These are phyloP conservation scores for Brachionus rotundiformis DNA, from an alignment of 1,140 invertebrate genomes.

Conservation along the genomic window DNA sequence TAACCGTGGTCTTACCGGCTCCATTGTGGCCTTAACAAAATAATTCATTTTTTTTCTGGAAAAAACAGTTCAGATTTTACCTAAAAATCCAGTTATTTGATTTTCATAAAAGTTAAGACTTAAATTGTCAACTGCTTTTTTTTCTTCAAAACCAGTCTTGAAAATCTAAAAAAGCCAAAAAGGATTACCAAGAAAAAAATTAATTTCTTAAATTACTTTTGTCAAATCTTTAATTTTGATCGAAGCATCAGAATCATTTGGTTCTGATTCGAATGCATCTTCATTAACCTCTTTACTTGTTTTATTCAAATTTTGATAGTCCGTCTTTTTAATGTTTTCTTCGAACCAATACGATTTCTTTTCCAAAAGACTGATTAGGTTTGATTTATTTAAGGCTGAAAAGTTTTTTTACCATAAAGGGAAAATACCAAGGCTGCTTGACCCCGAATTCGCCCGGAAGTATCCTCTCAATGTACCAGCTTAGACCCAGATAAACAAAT, in stretches of 20 bases:
- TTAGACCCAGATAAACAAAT: background rate
- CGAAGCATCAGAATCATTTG: slow-evolving; percentile 63
- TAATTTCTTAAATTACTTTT: slow-evolving; percentile 66
- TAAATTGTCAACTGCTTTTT: slow-evolving; percentile 62
- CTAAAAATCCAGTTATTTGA: slow-evolving; percentile 81
- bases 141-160: slow-evolving; percentile 46
- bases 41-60: background rate
- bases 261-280: slow-evolving; percentile 34
- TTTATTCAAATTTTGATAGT: background rate
- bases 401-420: slow-evolving; percentile 25
- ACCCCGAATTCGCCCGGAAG: slow-evolving; percentile 39
- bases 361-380: too few species aligned
- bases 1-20: slow-evolving; percentile 67
- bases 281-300: too few species aligned
- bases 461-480: slow-evolving; percentile 48
- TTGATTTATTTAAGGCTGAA: background rate
- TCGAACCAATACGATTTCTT: slow-evolving; percentile 38
- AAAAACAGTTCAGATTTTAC: background rate
- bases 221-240: slow-evolving; percentile 70
- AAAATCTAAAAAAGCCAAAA: background rate
- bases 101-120: slow-evolving; percentile 66
- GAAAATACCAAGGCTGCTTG: slow-evolving; percentile 46
- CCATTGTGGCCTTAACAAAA: slow-evolving; percentile 74
- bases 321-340: background rate
- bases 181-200: background rate